phyloP scores from a whole-genome alignment of 2,113 vertebrate genomes.

The Barbus barbus region DNA sequence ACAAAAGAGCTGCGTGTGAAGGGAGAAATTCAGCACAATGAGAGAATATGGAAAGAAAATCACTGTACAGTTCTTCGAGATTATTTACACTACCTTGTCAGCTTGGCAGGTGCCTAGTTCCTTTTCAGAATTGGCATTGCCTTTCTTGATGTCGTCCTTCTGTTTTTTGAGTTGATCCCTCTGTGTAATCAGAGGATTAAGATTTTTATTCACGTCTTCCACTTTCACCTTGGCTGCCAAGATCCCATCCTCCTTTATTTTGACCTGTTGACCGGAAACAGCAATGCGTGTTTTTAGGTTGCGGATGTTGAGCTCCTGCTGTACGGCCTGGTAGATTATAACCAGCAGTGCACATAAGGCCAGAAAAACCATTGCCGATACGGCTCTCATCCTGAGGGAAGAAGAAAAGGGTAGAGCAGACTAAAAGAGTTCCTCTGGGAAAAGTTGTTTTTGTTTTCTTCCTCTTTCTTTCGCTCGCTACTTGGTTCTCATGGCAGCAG shows the following conservation, averaged over 20 bases:
- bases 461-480: not conserved
- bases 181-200: not conserved
- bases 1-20: not conserved
- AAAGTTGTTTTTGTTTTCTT: not conserved
- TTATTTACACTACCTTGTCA: conserved; percentile 58
- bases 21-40: too few species aligned
- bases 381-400: conserved; percentile 57
- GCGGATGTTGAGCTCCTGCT: conserved; percentile 63
- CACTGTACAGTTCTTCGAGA: not conserved
- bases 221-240: conserved; percentile 43
- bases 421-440: not conserved
- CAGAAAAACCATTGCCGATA: conserved; percentile 14
- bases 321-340: conserved; percentile 57
- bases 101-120: conserved; percentile 56
- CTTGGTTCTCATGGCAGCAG: conserved; percentile 5
- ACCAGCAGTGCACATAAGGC: conserved; percentile 45
- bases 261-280: conserved; percentile 12
- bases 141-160: not conserved
- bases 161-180: conserved; percentile 43
- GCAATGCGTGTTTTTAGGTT: not conserved
- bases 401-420: not conserved
- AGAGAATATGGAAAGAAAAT: not conserved
- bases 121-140: not conserved
- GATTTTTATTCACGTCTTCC: not conserved
- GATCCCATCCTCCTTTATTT: conserved; percentile 61